Base-by-base conservation (phyloP, 2,888 invertebrate genomes). In the Cheilosia scutellata region DNA sequence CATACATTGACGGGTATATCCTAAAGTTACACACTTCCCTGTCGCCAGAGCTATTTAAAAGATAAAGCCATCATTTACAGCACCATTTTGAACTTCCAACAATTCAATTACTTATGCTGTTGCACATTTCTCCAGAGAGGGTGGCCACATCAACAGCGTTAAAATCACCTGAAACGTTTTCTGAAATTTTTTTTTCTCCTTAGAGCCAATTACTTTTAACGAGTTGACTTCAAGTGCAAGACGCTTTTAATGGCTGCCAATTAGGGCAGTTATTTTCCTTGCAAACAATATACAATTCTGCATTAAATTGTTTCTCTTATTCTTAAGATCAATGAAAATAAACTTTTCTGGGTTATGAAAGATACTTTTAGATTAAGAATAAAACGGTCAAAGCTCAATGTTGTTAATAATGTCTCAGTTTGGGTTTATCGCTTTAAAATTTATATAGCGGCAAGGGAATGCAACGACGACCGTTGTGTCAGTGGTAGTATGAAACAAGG, bases 171-270 rank as follows among this genome's bases (percentile, higher is more conserved):
- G 70, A 82, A 66, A 70, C 70, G 58, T 65, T 71, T 33, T 58
- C 44, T 60, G 42, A 57, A 20, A 20, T 74, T 60, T 62, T 40
- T 77, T 40, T 40, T 6, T 5, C 6, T 63, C 49, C 66, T 13
- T 51, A 58, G 47, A 70, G 66, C 70, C 82, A 82, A 82, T 82
- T 82, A 77, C 82, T 77, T 82, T 72, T 82, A 82, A 82, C 72
- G 82, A 77, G 77, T 60, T 66, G 71, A 66, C 63, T 62, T 82
- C 82, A 72, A 82, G 65, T 76, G 70, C 70, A 76, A 53, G 71
- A 63, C 76, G 65, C 44, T 77, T 62, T 77, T 77, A 72, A 72
- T 82, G 66, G 53, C 55, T 62, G 77, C 72, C 77, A 82, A 82
- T 77, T 82, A 82, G 60, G 49, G 7, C 29, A 20, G 53, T 42